Evolutionary conservation across 2,888 invertebrate genomes (phyloP).

Genomic region (Desoria tigrina): DNA sequence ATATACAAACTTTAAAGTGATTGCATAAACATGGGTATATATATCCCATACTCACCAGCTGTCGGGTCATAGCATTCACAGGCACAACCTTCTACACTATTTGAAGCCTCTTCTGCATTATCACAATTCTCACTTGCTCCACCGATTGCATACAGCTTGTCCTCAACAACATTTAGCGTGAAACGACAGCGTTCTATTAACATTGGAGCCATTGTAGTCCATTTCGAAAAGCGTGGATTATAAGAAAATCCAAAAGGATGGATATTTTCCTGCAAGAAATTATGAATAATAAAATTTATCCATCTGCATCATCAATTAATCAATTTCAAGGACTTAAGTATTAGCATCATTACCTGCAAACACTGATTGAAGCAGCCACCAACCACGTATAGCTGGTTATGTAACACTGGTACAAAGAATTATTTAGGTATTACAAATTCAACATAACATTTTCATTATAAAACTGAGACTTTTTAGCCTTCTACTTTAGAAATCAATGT

Average conservation of each 20-base stretch:
- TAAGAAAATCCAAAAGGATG: conserved; percentile 73
- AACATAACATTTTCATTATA: neutral
- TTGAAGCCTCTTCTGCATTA: conserved; percentile 59
- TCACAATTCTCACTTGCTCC: conserved; percentile 66
- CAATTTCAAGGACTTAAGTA: neutral
- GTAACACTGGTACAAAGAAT: conserved; percentile 61
- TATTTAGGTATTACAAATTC: neutral
- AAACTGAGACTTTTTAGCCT: neutral
- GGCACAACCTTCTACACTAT: conserved; percentile 57
- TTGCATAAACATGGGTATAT: no score
- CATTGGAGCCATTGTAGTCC: conserved; percentile 70
- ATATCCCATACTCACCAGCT: conserved; percentile 44
- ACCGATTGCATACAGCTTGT: conserved; percentile 65
- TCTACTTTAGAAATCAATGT: no score
- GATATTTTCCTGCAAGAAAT: conserved; percentile 64
- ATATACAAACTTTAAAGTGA: no score
- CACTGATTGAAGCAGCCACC: conserved; percentile 72
- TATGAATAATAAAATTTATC: neutral
- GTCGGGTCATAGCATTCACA: conserved; percentile 66
- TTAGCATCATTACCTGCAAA: conserved; percentile 38
- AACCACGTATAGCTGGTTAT: conserved; percentile 69
- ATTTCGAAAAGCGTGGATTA: conserved; percentile 65
- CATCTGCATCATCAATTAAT: no score
- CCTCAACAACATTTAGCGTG: conserved; percentile 63
- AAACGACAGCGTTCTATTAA: conserved; percentile 68